Evolutionary conservation across 2,797 vertebrate genomes (phyloP), one percentile per base, ranked within the genome.

Genomic region (Miopithecus talapoin): DNA sequence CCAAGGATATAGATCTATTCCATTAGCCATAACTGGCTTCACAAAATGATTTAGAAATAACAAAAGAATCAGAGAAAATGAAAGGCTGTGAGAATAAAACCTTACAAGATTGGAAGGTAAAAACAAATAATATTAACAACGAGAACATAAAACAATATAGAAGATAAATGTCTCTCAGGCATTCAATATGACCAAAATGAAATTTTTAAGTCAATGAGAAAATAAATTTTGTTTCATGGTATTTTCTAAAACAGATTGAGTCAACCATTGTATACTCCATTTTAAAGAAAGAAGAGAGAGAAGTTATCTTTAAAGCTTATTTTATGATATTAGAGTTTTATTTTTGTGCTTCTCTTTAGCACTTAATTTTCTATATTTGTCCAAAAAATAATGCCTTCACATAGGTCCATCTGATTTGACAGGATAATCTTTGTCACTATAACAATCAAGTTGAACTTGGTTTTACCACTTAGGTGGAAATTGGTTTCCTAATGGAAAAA

Each of bases 381-480:
- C 76, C 97, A 61, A 89, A 26, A 94, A 97, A 92, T 7, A 61
- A 5, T 93, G 16, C 36, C 55, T 93, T 97, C 83, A 46, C n/a
- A 95, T 87, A 81, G 92, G 95, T 90, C 96, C 68, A 10, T 78
- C 43, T 83, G 95, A 87, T 21, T 72, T 91, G 92, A 96, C 83
- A 97, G 68, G 36, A 26, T 46, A 91, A 21, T 12, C 30, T 64
- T 95, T 98, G 85, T 98, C 92, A 48, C n/a, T 57, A 19, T 70
- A 97, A 96, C 46, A 97, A 97, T 95, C 17, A 98, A 98, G 97
- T 24, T 33, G 50, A 4, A 8, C 94, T 96, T 98, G 85, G 98
- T 98, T 97, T 97, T 91, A 94, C 30, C 94, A 89, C 86, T 97
- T 95, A 94, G 79, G 36, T 87, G 74, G 61, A 98, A 98, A 98